Evolutionary conservation across 2,888 invertebrate genomes (phyloP).

Genomic region (Seira musarum): DNA sequence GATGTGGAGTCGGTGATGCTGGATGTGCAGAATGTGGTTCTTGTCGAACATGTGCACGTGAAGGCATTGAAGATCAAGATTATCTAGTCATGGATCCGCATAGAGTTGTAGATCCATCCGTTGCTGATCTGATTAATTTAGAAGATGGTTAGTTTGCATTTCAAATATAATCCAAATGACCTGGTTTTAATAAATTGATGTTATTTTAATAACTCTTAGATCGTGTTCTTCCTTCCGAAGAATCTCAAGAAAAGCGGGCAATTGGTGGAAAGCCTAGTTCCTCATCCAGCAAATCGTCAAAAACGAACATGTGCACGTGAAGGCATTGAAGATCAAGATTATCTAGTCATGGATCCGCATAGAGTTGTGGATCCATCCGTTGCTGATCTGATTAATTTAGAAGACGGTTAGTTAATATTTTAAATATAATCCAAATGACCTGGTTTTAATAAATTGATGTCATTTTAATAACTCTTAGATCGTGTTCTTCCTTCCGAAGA

Average conservation of each 20-base stretch:
- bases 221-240: constrained; percentile 56
- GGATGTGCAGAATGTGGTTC: constrained; percentile 95
- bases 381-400: constrained; percentile 60
- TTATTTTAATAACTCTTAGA: too few species aligned
- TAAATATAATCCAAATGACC: too few species aligned
- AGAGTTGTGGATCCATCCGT: constrained; percentile 55
- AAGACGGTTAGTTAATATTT: too few species aligned
- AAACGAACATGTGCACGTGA: constrained; percentile 84
- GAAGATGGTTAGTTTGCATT: constrained; percentile 63
- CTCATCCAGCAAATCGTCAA: constrained; percentile 57
- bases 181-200: too few species aligned
- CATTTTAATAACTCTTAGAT: constrained; percentile 25
- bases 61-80: constrained; percentile 71
- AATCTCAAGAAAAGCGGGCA: constrained; percentile 57
- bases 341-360: constrained; percentile 64
- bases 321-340: constrained; percentile 69
- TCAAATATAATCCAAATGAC: not conserved
- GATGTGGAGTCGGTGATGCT: constrained; percentile 95
- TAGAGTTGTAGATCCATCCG: constrained; percentile 55
- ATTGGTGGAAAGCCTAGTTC: constrained; percentile 34
- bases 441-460: too few species aligned
- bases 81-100: constrained; percentile 65
- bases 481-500: constrained; percentile 58
- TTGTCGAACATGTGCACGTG: constrained; percentile 89
- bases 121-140: constrained; percentile 59